Percentiles rank a stretch among this genome's conserved stretches.
Evolutionary conservation across 1,140 invertebrate genomes (phyloP).

Genomic region (Pollicipes pollicipes): DNA sequence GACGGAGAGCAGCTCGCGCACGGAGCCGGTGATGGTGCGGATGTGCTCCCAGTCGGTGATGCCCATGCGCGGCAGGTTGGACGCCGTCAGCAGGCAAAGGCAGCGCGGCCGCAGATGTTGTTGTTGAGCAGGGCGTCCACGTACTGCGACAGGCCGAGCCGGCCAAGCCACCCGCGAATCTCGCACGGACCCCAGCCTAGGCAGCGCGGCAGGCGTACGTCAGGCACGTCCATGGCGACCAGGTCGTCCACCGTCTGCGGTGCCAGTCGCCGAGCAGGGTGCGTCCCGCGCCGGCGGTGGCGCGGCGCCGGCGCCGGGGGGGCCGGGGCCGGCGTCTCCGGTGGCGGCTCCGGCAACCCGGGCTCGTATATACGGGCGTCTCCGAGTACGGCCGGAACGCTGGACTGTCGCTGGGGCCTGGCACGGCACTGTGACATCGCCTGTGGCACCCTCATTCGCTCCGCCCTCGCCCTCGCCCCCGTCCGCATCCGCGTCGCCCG

Average conservation of each 20-base stretch:
- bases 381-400: neutral
- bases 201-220: conserved; percentile 1
- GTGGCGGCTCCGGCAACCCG: too few species aligned
- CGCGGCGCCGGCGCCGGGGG: neutral
- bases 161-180: neutral
- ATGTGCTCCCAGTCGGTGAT: neutral
- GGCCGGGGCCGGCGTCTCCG: too few species aligned
- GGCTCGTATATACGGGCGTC: neutral
- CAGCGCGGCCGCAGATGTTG: neutral
- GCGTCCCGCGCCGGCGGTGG: neutral
- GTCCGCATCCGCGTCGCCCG: neutral
- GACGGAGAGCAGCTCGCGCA: neutral
- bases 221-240: neutral
- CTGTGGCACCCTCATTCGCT: too few species aligned
- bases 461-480: too few species aligned
- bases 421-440: neutral
- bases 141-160: neutral
- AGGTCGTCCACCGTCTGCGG: neutral
- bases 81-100: neutral
- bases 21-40: neutral
- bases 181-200: neutral
- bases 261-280: conserved; percentile 4
- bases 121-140: neutral
- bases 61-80: conserved; percentile 4
- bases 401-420: neutral